These are phyloP conservation scores for Dicentrarchus labrax DNA, from an alignment of 2,113 vertebrate species.

Conservation along the genomic window DNA sequence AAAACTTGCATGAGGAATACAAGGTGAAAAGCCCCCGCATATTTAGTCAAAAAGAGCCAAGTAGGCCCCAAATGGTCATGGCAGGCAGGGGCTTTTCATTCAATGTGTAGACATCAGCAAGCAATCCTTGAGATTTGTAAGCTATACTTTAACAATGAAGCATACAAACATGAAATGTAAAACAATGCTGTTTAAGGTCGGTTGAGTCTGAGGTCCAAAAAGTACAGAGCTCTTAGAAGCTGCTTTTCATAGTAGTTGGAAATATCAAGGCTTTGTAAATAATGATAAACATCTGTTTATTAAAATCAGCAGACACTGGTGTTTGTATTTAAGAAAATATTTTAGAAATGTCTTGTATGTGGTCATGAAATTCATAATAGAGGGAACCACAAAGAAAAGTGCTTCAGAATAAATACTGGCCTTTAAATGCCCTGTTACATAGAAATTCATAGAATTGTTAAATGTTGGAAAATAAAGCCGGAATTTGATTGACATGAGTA, in stretches of 20 bases:
- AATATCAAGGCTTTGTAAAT: slow-evolving; percentile 30
- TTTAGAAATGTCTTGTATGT: background rate
- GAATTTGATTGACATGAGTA: background rate
- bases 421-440: background rate
- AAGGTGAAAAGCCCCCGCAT: slow-evolving; percentile 59
- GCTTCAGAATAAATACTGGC: background rate
- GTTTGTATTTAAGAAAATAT: background rate
- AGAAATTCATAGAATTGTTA: background rate
- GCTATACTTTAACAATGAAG: slow-evolving; percentile 68
- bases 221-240: slow-evolving; percentile 25
- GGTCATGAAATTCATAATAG: background rate
- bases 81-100: slow-evolving; percentile 46
- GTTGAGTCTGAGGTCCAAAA: slow-evolving; percentile 12
- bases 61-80: slow-evolving; percentile 6
- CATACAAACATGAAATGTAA: slow-evolving; percentile 65
- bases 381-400: slow-evolving; percentile 6
- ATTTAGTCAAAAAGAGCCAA: slow-evolving; percentile 22
- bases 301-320: background rate
- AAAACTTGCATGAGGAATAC: slow-evolving; percentile 63
- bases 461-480: background rate
- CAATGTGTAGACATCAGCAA: slow-evolving; percentile 67
- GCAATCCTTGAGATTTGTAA: slow-evolving; percentile 63
- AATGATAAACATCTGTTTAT: background rate
- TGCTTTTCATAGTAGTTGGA: slow-evolving; percentile 43
- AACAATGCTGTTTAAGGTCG: slow-evolving; percentile 42